These are phyloP conservation scores for Drosophila asahinai DNA, from an alignment of 1,140 invertebrate genomes.

Conservation along the genomic window DNA sequence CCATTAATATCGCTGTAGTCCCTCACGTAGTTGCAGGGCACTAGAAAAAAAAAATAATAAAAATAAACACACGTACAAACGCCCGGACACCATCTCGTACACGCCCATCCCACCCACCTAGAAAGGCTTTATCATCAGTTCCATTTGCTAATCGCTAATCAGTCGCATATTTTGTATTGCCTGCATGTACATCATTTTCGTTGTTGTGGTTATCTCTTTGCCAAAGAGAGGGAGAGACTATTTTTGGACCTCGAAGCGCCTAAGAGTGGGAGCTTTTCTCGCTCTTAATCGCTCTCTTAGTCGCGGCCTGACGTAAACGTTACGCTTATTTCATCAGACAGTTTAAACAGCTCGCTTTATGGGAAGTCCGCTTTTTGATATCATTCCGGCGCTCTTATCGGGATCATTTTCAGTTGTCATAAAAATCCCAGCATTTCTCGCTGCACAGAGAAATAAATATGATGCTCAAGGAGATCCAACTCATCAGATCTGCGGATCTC, in stretches of 20 bases:
- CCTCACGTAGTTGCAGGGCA: conserved; percentile 55
- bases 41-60: conserved; percentile 1
- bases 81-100: conserved; percentile 11
- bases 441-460: conserved; percentile 7
- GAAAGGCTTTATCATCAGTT: conserved; percentile 36
- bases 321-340: conserved; percentile 35
- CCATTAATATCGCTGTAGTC: conserved; percentile 54
- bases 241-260: neutral
- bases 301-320: conserved; percentile 28
- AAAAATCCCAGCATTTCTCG: conserved; percentile 13
- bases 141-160: conserved; percentile 39
- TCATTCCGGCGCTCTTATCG: conserved; percentile 33
- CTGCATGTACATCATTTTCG: conserved; percentile 33
- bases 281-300: conserved; percentile 18
- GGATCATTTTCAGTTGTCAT: conserved; percentile 30
- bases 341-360: conserved; percentile 16
- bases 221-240: neutral
- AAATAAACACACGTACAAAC: conserved; percentile 8
- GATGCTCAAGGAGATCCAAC: too few relatives aligned
- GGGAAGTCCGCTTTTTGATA: conserved; percentile 24
- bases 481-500: too few relatives aligned
- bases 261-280: conserved; percentile 5
- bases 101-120: conserved; percentile 30
- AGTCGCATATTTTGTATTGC: conserved; percentile 24
- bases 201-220: conserved; percentile 23